phyloP scores from a whole-genome alignment of 2,888 invertebrate species.

The Cryptus armator region DNA sequence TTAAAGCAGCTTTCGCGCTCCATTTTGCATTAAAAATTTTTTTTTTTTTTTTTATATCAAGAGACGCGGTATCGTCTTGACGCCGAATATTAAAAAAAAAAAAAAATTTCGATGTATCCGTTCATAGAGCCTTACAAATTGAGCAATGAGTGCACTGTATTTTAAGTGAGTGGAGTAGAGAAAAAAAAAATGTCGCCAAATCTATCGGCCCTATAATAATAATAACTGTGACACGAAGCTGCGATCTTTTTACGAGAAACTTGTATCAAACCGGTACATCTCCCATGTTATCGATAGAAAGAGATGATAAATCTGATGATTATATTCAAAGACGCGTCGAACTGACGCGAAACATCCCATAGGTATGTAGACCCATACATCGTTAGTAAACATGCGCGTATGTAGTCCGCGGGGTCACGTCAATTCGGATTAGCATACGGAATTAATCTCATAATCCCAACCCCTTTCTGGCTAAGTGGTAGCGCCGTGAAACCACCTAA shows the following conservation, averaged over 20 bases:
- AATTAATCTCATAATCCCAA: slow-evolving; percentile 37
- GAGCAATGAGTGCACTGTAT: too few relatives aligned
- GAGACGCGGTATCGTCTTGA: too few relatives aligned
- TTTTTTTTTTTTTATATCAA: too few relatives aligned
- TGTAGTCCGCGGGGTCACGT: not conserved
- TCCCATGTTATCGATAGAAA: not conserved
- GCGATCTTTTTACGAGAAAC: not conserved
- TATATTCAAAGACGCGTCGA: not conserved
- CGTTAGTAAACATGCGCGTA: slow-evolving; percentile 3
- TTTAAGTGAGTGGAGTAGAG: too few relatives aligned
- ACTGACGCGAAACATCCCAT: not conserved
- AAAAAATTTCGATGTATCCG: too few relatives aligned
- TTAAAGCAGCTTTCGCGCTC: too few relatives aligned
- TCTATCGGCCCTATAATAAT: too few relatives aligned
- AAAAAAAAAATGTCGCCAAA: too few relatives aligned
- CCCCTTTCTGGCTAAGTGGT: slow-evolving; percentile 39
- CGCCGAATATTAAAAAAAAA: too few relatives aligned
- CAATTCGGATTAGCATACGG: slow-evolving; percentile 18
- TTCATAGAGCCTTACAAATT: too few relatives aligned
- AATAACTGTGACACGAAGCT: too few relatives aligned
- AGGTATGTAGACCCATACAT: not conserved
- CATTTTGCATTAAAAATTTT: too few relatives aligned
- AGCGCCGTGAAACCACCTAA: slow-evolving; percentile 37
- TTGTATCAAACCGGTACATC: not conserved
- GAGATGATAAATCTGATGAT: not conserved